These are phyloP conservation scores for Protonemura montana DNA, from an alignment of 2,888 invertebrate genomes.

Conservation along the genomic window DNA sequence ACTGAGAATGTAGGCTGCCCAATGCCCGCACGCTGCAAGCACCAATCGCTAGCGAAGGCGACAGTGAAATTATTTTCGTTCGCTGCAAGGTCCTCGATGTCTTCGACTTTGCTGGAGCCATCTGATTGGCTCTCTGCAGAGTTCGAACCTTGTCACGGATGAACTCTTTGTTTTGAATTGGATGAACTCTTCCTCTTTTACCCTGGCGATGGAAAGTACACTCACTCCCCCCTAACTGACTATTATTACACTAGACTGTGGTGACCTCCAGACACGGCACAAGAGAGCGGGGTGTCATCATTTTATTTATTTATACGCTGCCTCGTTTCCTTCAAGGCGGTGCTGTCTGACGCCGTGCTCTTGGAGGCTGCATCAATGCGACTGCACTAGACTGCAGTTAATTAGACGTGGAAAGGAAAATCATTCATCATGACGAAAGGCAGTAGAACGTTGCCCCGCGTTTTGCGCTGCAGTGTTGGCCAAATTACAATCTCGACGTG, in stretches of 20 bases:
- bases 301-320: not conserved
- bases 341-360: not conserved
- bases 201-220: no score
- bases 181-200: not conserved
- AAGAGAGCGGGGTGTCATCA: not conserved
- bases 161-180: not conserved
- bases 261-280: constrained; percentile 19
- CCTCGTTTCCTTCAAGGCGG: not conserved
- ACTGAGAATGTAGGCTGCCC: constrained; percentile 23
- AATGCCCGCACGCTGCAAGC: not conserved
- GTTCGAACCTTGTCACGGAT: no score
- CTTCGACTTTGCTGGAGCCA: not conserved
- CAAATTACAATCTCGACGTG: not conserved
- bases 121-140: not conserved
- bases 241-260: not conserved
- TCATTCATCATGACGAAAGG: not conserved
- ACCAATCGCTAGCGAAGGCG: not conserved
- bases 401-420: not conserved
- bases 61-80: not conserved
- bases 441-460: not conserved
- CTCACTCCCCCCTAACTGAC: not conserved
- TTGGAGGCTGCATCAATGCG: not conserved
- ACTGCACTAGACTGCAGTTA: not conserved
- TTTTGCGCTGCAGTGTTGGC: not conserved
- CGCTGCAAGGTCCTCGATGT: not conserved